Conservation (phyloP, 2,888 invertebrate species). For the Lepidocyrtinus sp. region DNA sequence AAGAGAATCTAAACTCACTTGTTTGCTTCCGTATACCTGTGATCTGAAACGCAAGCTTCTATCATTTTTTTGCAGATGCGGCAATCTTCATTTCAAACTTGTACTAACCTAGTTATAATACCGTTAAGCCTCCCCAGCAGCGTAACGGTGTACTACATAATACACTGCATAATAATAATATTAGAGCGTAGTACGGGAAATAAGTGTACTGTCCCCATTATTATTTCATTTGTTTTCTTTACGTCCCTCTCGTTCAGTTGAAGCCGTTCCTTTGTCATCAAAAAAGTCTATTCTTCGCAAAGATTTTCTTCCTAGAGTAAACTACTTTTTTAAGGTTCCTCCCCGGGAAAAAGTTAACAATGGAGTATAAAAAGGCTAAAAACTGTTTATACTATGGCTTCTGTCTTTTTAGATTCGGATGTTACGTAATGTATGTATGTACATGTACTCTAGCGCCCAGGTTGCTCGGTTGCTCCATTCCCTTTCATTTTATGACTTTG, state of each 20-base stretch:
- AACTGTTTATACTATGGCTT: background rate
- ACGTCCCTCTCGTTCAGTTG: background rate
- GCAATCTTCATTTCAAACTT: too few species aligned
- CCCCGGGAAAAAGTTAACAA: background rate
- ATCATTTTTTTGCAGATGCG: too few species aligned
- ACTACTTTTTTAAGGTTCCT: background rate
- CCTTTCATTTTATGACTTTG: conserved; percentile 30
- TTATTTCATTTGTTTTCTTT: conserved; percentile 8
- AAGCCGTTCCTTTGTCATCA: background rate
- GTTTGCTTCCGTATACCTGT: too few species aligned
- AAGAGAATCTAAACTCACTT: too few species aligned
- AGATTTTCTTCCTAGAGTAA: conserved; percentile 3
- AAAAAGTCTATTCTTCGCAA: background rate
- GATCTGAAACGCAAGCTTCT: too few species aligned
- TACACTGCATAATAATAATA: conserved; percentile 4
- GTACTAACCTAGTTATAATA: too few species aligned
- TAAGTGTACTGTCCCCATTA: conserved; percentile 3
- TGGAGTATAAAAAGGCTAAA: background rate
- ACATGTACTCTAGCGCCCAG: conserved; percentile 25
- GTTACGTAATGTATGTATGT: background rate
- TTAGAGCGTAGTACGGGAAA: background rate
- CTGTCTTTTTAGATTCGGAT: background rate
- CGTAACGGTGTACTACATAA: background rate
- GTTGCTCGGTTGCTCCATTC: conserved; percentile 35
- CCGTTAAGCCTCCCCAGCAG: too few species aligned